These are phyloP conservation scores for Clivina fossor DNA, from an alignment of 2,888 invertebrate species.

Conservation along the genomic window DNA sequence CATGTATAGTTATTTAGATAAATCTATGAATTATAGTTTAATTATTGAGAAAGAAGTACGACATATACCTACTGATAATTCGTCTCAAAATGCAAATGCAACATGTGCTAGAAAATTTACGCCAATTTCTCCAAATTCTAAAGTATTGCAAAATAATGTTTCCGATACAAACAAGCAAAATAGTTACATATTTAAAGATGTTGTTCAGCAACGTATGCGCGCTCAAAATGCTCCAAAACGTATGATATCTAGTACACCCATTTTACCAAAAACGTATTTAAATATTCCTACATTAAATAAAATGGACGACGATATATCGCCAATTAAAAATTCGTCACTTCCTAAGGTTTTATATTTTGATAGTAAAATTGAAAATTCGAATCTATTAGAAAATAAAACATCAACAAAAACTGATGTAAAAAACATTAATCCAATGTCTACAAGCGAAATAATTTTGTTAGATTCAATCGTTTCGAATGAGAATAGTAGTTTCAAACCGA, in stretches of 20 bases:
- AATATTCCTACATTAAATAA: too few species aligned
- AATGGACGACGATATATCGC: neutral
- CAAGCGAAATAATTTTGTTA: too few species aligned
- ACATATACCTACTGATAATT: conserved; percentile 26
- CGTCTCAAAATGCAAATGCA: neutral
- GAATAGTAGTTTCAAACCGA: too few species aligned
- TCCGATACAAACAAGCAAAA: conserved; percentile 1
- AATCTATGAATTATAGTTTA: conserved; percentile 36
- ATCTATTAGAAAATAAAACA: too few species aligned
- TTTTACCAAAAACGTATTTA: conserved; percentile 8
- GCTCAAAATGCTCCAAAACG: conserved; percentile 26
- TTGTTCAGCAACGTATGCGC: conserved; percentile 13
- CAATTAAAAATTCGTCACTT: neutral
- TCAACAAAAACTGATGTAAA: too few species aligned
- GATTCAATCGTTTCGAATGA: too few species aligned
- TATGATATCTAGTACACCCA: conserved; percentile 28
- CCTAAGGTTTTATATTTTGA: too few species aligned
- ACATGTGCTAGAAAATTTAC: conserved; percentile 18
- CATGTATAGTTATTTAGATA: conserved; percentile 31
- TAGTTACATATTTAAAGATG: conserved; percentile 8
- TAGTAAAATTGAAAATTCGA: too few species aligned
- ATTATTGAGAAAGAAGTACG: conserved; percentile 36
- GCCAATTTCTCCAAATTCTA: conserved; percentile 12
- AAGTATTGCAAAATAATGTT: neutral
- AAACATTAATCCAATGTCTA: too few species aligned